Evolutionary conservation across 2,888 invertebrate genomes (phyloP).

Genomic region (Ophion ellenae): DNA sequence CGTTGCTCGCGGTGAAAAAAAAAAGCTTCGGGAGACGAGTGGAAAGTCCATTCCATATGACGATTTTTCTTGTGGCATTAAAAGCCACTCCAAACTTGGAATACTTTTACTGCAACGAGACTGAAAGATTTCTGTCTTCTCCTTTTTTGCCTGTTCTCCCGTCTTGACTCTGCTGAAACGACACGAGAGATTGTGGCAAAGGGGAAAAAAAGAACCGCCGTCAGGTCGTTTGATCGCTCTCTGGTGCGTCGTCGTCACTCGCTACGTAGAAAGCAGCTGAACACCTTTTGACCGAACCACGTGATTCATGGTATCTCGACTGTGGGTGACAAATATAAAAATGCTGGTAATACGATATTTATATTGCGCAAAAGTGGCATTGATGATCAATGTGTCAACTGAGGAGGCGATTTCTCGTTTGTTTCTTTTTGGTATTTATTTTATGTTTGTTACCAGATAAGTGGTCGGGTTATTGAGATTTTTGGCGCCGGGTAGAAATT

Average conservation of each 20-base stretch:
- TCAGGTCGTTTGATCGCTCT: constrained; percentile 42
- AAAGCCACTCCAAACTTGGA: constrained; percentile 53
- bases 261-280: constrained; percentile 48
- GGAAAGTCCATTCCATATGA: constrained; percentile 46
- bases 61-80: constrained; percentile 48
- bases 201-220: constrained; percentile 12
- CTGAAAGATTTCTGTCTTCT: constrained; percentile 2
- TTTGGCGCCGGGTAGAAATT: too few relatives aligned
- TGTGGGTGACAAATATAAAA: neutral
- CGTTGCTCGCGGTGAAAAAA: neutral
- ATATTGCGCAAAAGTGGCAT: too few relatives aligned
- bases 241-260: neutral
- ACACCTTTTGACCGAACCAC: constrained; percentile 3
- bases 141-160: neutral
- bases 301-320: neutral
- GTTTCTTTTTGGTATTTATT: too few relatives aligned
- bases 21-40: constrained; percentile 22
- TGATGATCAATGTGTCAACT: too few relatives aligned
- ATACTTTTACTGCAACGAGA: constrained; percentile 54
- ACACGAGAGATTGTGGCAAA: constrained; percentile 2
- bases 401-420: too few relatives aligned
- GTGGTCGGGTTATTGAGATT: too few relatives aligned
- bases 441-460: too few relatives aligned
- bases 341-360: neutral
- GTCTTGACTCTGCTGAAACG: constrained; percentile 2